Conservation (phyloP, 2,113 vertebrate species). For the Coturnix japonica region DNA sequence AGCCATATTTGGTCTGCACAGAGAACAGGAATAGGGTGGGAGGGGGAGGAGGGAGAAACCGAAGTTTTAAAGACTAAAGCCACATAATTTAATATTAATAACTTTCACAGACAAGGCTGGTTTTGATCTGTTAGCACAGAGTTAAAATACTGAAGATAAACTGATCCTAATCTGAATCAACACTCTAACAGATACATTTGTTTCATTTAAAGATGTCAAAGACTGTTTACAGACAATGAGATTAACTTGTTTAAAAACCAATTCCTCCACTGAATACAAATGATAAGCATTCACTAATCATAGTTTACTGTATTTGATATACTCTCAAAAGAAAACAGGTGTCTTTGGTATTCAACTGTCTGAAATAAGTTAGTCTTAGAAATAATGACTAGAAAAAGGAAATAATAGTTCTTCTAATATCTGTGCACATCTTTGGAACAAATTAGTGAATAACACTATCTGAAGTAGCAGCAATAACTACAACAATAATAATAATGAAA, state of each 20-base stretch:
- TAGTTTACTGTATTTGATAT: background rate
- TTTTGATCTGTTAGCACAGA: background rate
- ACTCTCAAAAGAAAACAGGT: background rate
- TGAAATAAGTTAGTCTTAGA: constrained; percentile 29
- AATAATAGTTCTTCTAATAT: background rate
- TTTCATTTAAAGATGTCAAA: constrained; percentile 18
- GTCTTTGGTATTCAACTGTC: background rate
- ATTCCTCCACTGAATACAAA: constrained; percentile 29
- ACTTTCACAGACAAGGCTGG: background rate
- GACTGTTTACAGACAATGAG: constrained; percentile 31
- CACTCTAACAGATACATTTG: background rate
- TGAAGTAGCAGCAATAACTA: background rate
- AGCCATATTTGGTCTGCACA: fast-evolving
- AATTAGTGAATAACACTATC: background rate
- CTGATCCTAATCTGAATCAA: background rate
- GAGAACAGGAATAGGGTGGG: background rate
- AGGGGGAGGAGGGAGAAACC: background rate
- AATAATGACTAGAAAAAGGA: constrained; percentile 3
- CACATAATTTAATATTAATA: background rate
- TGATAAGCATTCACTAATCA: background rate
- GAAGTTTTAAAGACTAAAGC: background rate
- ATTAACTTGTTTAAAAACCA: constrained; percentile 12
- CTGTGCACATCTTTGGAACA: background rate
- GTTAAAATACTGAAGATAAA: background rate
- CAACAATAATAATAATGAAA: background rate